Percentiles rank a stretch among this genome's conserved stretches.
These are phyloP conservation scores for Eledone cirrhosa DNA, from an alignment of 2,888 invertebrate genomes.

Conservation along the genomic window DNA sequence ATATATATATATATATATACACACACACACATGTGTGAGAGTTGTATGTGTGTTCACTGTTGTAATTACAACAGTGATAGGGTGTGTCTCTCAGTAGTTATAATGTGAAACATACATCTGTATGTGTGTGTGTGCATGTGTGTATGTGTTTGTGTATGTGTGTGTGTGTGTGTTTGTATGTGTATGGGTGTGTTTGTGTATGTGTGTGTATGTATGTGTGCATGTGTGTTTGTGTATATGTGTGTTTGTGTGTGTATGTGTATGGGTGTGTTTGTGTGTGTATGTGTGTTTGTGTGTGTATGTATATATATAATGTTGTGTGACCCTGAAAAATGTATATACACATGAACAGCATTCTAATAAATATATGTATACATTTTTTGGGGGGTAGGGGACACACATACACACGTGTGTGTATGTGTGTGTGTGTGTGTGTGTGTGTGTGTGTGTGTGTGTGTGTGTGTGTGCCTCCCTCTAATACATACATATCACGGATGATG, in stretches of 20 bases:
- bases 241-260: too few species aligned
- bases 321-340: not conserved
- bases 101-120: not conserved
- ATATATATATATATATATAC: constrained; percentile 2
- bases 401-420: not conserved
- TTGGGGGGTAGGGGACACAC: not conserved
- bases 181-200: too few species aligned
- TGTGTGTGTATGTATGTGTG: too few species aligned
- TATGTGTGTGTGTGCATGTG: not conserved
- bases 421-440: too few species aligned
- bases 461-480: too few species aligned
- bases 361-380: too few species aligned
- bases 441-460: too few species aligned
- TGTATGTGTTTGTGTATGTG: not conserved
- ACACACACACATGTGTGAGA: not conserved
- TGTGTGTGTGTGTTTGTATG: not conserved
- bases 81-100: not conserved
- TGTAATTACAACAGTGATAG: not conserved
- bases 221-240: too few species aligned
- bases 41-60: not conserved
- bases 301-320: not conserved
- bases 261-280: too few species aligned
- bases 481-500: too few species aligned
- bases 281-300: too few species aligned
- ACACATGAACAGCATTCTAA: too few species aligned